These are phyloP conservation scores for Phaonia tiefii DNA, from an alignment of 2,888 invertebrate genomes.

Conservation along the genomic window DNA sequence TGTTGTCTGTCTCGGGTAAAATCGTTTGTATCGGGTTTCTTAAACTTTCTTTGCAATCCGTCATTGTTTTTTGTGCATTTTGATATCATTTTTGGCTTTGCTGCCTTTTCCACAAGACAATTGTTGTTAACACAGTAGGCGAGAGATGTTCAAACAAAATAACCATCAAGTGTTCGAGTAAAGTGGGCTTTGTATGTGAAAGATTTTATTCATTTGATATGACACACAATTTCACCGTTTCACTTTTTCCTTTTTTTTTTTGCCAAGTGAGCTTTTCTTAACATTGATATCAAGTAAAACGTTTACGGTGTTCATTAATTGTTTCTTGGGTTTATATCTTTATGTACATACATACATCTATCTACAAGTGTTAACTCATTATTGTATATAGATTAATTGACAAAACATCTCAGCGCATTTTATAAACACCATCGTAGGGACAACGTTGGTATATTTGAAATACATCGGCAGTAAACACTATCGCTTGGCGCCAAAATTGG, in stretches of 20 bases:
- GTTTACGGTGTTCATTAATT: neutral
- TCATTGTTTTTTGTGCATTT: conserved; percentile 8
- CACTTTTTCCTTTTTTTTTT: conserved; percentile 27
- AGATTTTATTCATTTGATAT: conserved; percentile 32
- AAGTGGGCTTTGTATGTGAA: conserved; percentile 25
- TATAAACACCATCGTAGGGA: too few relatives aligned
- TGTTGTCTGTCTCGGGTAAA: conserved; percentile 16
- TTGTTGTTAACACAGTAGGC: conserved; percentile 17
- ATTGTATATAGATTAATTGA: too few relatives aligned
- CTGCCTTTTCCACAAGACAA: conserved; percentile 26
- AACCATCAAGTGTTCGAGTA: neutral
- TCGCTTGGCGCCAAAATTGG: too few relatives aligned
- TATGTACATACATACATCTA: too few relatives aligned
- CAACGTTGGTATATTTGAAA: too few relatives aligned
- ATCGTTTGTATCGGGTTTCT: conserved; percentile 39
- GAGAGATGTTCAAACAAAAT: neutral
- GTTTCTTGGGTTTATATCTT: neutral
- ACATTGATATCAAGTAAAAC: neutral
- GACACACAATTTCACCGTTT: conserved; percentile 40
- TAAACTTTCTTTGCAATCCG: conserved; percentile 45
- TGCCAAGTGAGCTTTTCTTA: conserved; percentile 23
- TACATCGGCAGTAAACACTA: too few relatives aligned
- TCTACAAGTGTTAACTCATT: too few relatives aligned
- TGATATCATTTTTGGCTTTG: conserved; percentile 8
- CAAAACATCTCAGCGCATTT: too few relatives aligned